Conservation (phyloP, 1,140 invertebrate genomes). For the Glossosoma conforme region DNA sequence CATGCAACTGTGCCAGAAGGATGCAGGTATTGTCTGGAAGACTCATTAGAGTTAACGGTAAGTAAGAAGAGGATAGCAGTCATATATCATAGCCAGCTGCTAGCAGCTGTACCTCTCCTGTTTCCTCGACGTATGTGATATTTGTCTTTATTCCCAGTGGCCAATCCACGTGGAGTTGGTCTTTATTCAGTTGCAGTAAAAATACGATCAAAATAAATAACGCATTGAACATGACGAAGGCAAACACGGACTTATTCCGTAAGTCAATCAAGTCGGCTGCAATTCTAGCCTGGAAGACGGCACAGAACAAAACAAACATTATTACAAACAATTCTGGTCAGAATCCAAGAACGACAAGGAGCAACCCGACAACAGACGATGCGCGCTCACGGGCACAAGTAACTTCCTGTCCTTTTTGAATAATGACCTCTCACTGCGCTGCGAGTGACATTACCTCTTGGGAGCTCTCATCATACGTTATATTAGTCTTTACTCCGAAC, state of each 20-base stretch:
- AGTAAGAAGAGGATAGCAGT: constrained; percentile 27
- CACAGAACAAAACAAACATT: constrained; percentile 42
- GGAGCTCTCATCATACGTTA: constrained; percentile 80
- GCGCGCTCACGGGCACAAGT: background rate
- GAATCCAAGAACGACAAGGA: constrained; percentile 28
- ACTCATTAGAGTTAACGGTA: constrained; percentile 44
- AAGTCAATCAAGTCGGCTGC: constrained; percentile 85
- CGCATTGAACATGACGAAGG: constrained; percentile 99
- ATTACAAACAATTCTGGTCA: constrained; percentile 26
- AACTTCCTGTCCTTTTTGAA: constrained; percentile 28
- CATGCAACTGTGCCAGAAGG: constrained; percentile 49
- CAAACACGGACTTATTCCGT: constrained; percentile 94
- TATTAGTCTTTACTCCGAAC: constrained; percentile 88
- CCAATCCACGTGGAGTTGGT: constrained; percentile 92
- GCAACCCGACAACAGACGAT: background rate
- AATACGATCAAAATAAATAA: constrained; percentile 98
- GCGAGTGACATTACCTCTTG: constrained; percentile 72
- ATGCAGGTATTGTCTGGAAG: constrained; percentile 35
- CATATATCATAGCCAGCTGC: constrained; percentile 21
- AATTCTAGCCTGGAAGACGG: constrained; percentile 74
- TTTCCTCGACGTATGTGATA: constrained; percentile 88
- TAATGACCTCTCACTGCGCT: constrained; percentile 11
- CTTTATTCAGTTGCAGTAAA: constrained; percentile 96
- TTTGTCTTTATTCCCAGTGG: constrained; percentile 90
- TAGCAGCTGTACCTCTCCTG: constrained; percentile 67